These are phyloP conservation scores for Prionailurus bengalensis DNA, from an alignment of 2,113 vertebrate genomes.

Conservation along the genomic window DNA sequence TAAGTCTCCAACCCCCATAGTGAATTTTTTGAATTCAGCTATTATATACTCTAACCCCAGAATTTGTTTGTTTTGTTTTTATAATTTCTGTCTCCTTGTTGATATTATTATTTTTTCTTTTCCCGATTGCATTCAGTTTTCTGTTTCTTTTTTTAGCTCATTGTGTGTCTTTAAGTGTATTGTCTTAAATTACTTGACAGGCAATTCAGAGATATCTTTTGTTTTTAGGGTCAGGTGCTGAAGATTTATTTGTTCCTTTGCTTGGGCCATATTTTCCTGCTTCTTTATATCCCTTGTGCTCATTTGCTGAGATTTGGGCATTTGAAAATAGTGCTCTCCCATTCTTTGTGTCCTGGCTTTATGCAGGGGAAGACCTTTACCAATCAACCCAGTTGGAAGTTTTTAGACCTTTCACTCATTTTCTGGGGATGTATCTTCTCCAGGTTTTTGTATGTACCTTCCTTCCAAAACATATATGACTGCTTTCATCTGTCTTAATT, in stretches of 20 bases:
- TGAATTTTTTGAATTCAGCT: not conserved
- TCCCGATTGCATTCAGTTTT: not conserved
- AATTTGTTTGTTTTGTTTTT: not conserved
- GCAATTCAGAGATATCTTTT: not conserved
- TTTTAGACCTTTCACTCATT: not conserved
- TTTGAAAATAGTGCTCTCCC: not conserved
- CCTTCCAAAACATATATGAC: not conserved
- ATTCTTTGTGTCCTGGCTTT: not conserved
- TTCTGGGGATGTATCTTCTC: not conserved
- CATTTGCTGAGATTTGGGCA: not conserved
- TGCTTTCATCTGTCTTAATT: not conserved
- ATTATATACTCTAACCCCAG: not conserved
- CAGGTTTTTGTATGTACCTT: not conserved
- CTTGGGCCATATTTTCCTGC: not conserved
- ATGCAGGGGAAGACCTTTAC: not conserved
- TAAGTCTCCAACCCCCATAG: not conserved
- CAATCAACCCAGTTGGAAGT: not conserved
- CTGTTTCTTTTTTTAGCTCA: not conserved
- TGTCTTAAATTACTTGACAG: not conserved
- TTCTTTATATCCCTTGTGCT: not conserved
- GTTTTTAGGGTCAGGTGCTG: not conserved
- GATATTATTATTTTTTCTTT: not conserved
- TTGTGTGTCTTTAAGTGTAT: not conserved
- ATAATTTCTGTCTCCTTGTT: not conserved
- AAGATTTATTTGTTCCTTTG: not conserved